These are phyloP conservation scores for Phrixothrix hirtus DNA, from an alignment of 2,888 invertebrate species.

Conservation along the genomic window DNA sequence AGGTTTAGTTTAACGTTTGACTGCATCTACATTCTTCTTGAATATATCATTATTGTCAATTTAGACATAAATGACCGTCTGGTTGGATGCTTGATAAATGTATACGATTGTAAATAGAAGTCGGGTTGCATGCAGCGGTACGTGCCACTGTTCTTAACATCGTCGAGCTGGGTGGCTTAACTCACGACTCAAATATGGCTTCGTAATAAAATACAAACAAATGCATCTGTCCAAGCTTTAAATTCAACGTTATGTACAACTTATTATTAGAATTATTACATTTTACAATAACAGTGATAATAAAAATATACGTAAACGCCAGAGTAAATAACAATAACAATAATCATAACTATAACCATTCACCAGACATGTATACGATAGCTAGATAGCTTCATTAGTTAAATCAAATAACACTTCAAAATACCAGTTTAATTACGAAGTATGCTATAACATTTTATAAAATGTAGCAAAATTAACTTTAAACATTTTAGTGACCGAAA, in stretches of 20 bases:
- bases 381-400: conserved; percentile 52
- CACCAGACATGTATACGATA: conserved; percentile 51
- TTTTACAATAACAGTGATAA: conserved; percentile 32
- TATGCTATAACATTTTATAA: too few relatives aligned
- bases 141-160: conserved; percentile 38
- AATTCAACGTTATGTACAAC: conserved; percentile 13
- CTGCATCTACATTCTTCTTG: conserved; percentile 42
- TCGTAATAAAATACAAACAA: conserved; percentile 33
- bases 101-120: conserved; percentile 49
- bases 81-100: conserved; percentile 48
- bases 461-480: too few relatives aligned
- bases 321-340: conserved; percentile 53
- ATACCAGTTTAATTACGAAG: conserved; percentile 28
- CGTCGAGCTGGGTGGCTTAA: conserved; percentile 42
- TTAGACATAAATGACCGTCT: conserved; percentile 51
- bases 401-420: conserved; percentile 47
- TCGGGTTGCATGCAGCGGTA: conserved; percentile 47
- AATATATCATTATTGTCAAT: conserved; percentile 51
- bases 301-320: conserved; percentile 50
- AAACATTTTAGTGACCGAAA: too few relatives aligned
- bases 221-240: conserved; percentile 19
- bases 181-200: conserved; percentile 35
- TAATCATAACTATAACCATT: conserved; percentile 56
- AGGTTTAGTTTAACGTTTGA: conserved; percentile 16
- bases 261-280: conserved; percentile 19